Evolutionary conservation across 2,888 invertebrate genomes (phyloP).

Genomic region (Drosophila infuscata): DNA sequence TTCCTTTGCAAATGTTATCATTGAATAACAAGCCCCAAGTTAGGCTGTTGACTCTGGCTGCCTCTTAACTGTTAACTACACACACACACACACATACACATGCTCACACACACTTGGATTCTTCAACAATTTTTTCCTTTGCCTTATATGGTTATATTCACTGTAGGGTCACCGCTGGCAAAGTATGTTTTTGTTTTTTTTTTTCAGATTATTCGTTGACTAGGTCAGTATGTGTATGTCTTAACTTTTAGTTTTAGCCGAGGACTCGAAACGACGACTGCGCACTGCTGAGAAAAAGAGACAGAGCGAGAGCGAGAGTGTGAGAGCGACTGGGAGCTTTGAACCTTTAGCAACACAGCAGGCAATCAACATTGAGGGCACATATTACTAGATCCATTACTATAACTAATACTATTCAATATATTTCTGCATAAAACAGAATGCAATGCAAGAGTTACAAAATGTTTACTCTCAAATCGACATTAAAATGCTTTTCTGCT

Average conservation of each 20-base stretch:
- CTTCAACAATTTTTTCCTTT: conserved; percentile 19
- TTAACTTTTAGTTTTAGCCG: conserved; percentile 21
- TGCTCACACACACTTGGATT: background rate
- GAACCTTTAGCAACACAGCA: conserved; percentile 28
- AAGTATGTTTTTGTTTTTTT: conserved; percentile 5
- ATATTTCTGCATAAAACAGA: background rate
- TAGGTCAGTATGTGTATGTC: conserved; percentile 73
- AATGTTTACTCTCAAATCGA: background rate
- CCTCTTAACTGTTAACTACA: conserved; percentile 3
- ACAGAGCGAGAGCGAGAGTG: background rate
- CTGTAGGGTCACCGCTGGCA: conserved; percentile 34
- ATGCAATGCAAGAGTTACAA: background rate
- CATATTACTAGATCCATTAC: background rate
- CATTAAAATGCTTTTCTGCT: background rate
- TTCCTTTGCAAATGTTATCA: conserved; percentile 20
- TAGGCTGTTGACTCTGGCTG: conserved; percentile 7
- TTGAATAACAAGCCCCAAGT: background rate
- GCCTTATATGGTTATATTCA: conserved; percentile 64
- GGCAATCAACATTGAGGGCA: background rate
- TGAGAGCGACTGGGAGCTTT: background rate
- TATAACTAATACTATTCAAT: background rate
- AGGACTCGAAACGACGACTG: conserved; percentile 43
- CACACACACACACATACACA: background rate
- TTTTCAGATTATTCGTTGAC: conserved; percentile 62
- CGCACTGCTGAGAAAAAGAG: conserved; percentile 39